These are phyloP conservation scores for Eristalinus sepulchralis DNA, from an alignment of 2,888 invertebrate genomes.

Conservation along the genomic window DNA sequence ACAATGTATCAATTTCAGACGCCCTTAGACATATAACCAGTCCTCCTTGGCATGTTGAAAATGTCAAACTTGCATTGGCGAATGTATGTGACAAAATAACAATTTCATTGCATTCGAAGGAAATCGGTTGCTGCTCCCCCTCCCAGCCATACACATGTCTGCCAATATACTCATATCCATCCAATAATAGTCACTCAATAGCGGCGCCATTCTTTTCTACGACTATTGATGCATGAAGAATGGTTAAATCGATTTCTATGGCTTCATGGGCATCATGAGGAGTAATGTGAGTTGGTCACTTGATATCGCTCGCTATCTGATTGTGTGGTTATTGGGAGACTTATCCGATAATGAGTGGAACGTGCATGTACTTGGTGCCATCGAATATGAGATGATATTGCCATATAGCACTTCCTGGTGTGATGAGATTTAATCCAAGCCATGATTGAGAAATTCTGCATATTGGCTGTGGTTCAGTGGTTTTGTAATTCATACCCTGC, in stretches of 20 bases:
- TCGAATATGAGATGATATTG: constrained; percentile 30
- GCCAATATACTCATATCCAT: background rate
- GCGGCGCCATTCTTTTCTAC: background rate
- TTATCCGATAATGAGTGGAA: constrained; percentile 36
- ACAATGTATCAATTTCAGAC: background rate
- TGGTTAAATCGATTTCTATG: constrained; percentile 49
- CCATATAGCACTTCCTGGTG: constrained; percentile 27
- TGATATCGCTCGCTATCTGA: constrained; percentile 57
- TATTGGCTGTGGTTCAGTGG: constrained; percentile 19
- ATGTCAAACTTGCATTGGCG: background rate
- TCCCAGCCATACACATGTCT: background rate
- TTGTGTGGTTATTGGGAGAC: constrained; percentile 57
- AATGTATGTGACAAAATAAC: background rate
- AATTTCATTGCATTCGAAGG: background rate
- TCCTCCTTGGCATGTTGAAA: background rate
- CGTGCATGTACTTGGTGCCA: constrained; percentile 37
- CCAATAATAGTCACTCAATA: background rate
- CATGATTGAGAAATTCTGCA: constrained; percentile 4
- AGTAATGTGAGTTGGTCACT: constrained; percentile 53
- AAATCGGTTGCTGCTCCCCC: background rate
- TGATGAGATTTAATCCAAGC: constrained; percentile 20
- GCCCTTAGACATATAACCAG: background rate
- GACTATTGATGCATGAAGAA: constrained; percentile 51
- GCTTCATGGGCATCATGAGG: constrained; percentile 52
- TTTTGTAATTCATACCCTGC: constrained; percentile 1